These are phyloP conservation scores for Psilopsiagon aymara DNA, from an alignment of 2,113 vertebrate genomes.

Conservation along the genomic window DNA sequence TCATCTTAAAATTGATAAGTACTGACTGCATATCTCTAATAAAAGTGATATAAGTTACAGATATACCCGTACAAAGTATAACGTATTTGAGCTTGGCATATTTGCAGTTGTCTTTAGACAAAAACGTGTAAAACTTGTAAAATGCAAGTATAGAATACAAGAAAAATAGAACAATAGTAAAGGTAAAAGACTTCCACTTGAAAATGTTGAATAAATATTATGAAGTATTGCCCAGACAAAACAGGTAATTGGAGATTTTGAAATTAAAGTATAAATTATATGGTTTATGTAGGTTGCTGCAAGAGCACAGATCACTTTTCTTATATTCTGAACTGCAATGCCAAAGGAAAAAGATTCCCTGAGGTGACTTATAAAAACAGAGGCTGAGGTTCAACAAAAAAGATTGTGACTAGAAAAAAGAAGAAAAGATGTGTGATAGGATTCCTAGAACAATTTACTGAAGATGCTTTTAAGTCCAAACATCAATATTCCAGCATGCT, in stretches of 20 bases:
- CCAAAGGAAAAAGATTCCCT: background rate
- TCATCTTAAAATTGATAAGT: background rate
- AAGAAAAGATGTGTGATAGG: background rate
- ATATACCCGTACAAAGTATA: background rate
- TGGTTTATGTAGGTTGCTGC: background rate
- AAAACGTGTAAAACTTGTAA: background rate
- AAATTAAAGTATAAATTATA: background rate
- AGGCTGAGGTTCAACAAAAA: background rate
- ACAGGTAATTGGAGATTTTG: background rate
- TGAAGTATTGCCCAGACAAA: background rate
- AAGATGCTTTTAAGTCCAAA: conserved; percentile 4
- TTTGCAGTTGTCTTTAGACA: background rate
- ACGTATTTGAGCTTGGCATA: background rate
- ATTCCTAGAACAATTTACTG: background rate
- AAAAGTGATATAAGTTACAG: background rate
- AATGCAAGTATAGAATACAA: background rate
- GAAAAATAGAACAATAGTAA: background rate
- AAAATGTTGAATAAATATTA: background rate
- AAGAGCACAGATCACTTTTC: background rate
- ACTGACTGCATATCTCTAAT: background rate
- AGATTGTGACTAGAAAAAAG: background rate
- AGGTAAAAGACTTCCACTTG: background rate
- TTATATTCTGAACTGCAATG: background rate
- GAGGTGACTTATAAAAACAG: background rate
- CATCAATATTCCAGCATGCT: conserved; percentile 37